A percentile compares a stretch with the other conserved stretches of the same genome.
phyloP scores from a whole-genome alignment of 2,797 vertebrate genomes.

The Enteromius mattozi region DNA sequence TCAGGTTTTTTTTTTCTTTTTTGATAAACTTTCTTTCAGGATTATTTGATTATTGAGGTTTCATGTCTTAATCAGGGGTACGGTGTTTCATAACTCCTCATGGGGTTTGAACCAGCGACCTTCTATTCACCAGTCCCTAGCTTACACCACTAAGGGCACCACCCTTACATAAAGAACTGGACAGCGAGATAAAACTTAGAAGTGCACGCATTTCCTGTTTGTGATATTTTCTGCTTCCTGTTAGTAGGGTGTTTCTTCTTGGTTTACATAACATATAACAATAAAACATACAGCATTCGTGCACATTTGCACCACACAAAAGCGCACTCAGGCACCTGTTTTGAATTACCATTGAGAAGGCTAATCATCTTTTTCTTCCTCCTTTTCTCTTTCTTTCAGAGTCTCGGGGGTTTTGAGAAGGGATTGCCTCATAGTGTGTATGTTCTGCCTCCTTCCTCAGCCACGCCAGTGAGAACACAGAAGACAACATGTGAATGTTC shows the following conservation, averaged over 20 bases:
- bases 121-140: background rate
- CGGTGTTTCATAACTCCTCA: background rate
- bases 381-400: constrained; percentile 23
- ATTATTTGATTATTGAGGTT: background rate
- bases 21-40: too few species aligned
- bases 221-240: constrained; percentile 25
- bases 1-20: too few species aligned
- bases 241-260: constrained; percentile 5
- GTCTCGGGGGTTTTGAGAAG: constrained; percentile 23
- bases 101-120: background rate
- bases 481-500: background rate
- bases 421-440: constrained; percentile 40
- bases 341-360: constrained; percentile 55
- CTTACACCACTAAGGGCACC: background rate
- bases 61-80: background rate
- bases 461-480: constrained; percentile 40
- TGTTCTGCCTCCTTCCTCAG: constrained; percentile 21
- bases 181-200: background rate
- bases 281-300: constrained; percentile 5
- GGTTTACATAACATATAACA: constrained; percentile 11
- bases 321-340: constrained; percentile 54
- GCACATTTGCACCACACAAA: constrained; percentile 24
- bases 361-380: constrained; percentile 37
- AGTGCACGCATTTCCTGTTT: background rate
- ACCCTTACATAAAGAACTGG: background rate